Evolutionary conservation across 2,888 invertebrate species (phyloP), one percentile per base, ranked within the genome.

Genomic region (Aromia moschata): DNA sequence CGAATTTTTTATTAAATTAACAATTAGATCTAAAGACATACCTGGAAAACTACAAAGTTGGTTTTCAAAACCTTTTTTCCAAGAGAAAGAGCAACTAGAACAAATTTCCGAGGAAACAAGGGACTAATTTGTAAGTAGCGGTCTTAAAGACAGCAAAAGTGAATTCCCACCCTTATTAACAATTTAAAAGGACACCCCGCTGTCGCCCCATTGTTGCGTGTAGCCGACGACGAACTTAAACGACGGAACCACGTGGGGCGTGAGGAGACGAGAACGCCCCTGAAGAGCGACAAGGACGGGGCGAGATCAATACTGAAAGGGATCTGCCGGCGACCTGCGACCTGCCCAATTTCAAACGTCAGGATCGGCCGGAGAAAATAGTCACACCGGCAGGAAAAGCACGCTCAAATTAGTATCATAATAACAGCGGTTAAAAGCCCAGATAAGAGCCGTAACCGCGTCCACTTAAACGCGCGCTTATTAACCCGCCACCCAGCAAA

Each of bases 301-400:
- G 38, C 59, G 65, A 72, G 74, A 75, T 75, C 75, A 74, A 75
- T 75, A 75, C 70, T 63, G 62, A 59, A 60, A 57, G 41, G 55
- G 46, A 65, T 57, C 51, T n/a, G 46, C 49, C 55, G 31, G 20
- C 37, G 46, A n/a, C n/a, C n/a, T n/a, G 58, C 46, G 66, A 66
- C 66, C 64, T 65, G 63, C 66, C 66, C 66, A 63, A 64, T 62
- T 47, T 49, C 36, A 12, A n/a, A 43, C n/a, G 15, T n/a, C 16
- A 9, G n/a, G 7, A 12, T 12, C 20, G 12, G 12, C 30, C 14
- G 20, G 5, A n/a, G 5, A 12, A 38, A 55, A 43, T n/a, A 56
- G 31, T 44, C 44, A 54, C n/a, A n/a, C 56, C 41, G 41, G 38
- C 30, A 40, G 17, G 16, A 41, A 15, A 7, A 41, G 10, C 5